Conservation (phyloP, 2,113 vertebrate species). For the Laticauda colubrina region DNA sequence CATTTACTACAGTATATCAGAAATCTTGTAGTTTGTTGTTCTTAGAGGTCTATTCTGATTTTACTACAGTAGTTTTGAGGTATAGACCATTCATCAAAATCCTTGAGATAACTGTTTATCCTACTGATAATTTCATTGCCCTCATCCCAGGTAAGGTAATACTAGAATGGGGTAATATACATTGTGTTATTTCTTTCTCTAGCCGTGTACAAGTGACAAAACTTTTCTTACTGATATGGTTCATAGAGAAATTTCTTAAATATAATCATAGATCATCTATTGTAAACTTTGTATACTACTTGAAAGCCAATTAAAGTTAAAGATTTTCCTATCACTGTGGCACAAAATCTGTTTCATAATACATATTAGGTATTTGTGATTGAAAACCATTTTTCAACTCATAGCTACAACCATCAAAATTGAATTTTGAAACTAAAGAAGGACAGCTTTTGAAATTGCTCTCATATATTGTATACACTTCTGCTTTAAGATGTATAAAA, state of each 20-base stretch:
- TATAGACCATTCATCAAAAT: neutral
- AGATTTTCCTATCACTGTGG: neutral
- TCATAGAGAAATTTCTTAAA: neutral
- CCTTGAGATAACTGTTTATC: neutral
- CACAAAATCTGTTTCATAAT: neutral
- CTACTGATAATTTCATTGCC: neutral
- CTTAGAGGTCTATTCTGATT: neutral
- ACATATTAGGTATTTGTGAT: neutral
- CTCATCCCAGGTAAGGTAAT: neutral
- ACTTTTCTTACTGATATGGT: neutral
- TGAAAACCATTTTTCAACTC: neutral
- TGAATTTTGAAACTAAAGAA: neutral
- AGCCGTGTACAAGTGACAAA: neutral
- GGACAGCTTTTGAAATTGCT: neutral
- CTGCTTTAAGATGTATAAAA: neutral
- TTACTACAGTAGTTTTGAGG: neutral
- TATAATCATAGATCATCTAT: neutral
- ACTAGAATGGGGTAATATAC: neutral
- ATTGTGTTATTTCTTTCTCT: neutral
- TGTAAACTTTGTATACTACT: neutral
- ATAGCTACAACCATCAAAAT: neutral
- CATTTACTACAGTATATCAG: neutral
- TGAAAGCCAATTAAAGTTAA: neutral
- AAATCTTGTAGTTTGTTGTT: neutral
- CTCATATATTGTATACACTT: neutral